Evolutionary conservation across 2,888 invertebrate species (phyloP), one percentile per base, ranked within the genome.

Genomic region (Synanthedon vespiformis): DNA sequence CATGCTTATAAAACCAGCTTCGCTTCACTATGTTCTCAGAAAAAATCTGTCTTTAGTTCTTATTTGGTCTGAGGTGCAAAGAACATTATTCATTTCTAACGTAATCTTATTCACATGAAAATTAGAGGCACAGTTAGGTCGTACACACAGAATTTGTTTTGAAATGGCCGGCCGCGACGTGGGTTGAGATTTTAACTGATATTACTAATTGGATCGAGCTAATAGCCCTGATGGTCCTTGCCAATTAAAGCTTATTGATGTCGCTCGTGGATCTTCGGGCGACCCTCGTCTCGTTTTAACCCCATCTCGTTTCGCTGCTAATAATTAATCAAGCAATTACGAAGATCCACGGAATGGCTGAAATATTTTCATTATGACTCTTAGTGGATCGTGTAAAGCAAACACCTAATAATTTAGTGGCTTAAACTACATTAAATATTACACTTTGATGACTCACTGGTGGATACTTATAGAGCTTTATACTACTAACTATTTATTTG

Each of bases 311-410:
- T 70, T 71, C 72, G 70, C 66, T 64, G 70, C 74, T 83, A 83
- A 86, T 85, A 83, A 85, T 86, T 85, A 80, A 85, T 84, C 82
- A 85, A 79, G 74, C 80, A 82, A 85, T 86, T 85, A 81, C 72
- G 65, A 69, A 75, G 69, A 76, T 74, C 68, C 65, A 59, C 64
- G 61, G 55, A 64, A 65, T 64, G 61, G 58, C 63, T 61, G 57
- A 64, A 67, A 74, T 76, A 73, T 76, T 77, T 79, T 76, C 67
- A 61, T 65, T 62, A 67, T 67, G 64, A 70, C 60, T 64, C 58
- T 53, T 34, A 34, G 10, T 34, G 34, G 34, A 34, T 34, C 34
- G 34, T 34, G 14, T 44, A 44, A 44, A 8, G 11, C 14, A 44
- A 44, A 44, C 44, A 44, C 44, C 44, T 13, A 44, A 44, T 44